Evolutionary conservation across 2,888 invertebrate genomes (phyloP).

Genomic region (Bugulina stolonifera): DNA sequence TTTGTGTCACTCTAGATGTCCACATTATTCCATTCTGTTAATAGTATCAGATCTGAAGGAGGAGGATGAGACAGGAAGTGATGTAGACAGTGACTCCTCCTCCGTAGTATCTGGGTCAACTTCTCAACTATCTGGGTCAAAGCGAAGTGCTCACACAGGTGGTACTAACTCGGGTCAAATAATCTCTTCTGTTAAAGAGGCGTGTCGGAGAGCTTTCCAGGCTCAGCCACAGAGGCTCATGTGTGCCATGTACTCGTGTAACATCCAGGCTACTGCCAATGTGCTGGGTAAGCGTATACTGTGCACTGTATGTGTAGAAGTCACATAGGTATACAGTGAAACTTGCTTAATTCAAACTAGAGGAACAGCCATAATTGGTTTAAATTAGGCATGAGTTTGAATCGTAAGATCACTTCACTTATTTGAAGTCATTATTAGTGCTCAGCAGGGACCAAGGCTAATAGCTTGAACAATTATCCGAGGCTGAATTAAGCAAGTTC

Average conservation of each 20-base stretch:
- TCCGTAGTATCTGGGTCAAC: slow-evolving; percentile 13
- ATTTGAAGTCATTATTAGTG: too few relatives aligned
- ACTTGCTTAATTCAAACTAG: too few relatives aligned
- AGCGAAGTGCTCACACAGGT: slow-evolving; percentile 28
- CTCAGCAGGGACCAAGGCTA: too few relatives aligned
- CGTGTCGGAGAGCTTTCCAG: slow-evolving; percentile 79
- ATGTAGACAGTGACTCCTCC: slow-evolving; percentile 3
- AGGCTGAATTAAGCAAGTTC: too few relatives aligned
- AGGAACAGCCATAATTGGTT: too few relatives aligned
- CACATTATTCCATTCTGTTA: too few relatives aligned
- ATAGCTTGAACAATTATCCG: too few relatives aligned
- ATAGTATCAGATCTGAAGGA: slow-evolving; percentile 13
- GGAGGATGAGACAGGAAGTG: slow-evolving; percentile 25
- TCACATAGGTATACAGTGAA: too few relatives aligned
- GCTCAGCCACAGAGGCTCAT: slow-evolving; percentile 82
- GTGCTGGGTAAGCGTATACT: slow-evolving; percentile 77
- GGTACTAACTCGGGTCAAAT: slow-evolving; percentile 68
- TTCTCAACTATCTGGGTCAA: slow-evolving; percentile 7
- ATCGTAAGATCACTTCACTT: too few relatives aligned
- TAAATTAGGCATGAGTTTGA: too few relatives aligned
- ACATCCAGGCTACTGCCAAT: slow-evolving; percentile 77
- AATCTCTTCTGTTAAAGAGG: slow-evolving; percentile 82
- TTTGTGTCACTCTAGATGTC: too few relatives aligned
- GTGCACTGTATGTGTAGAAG: too few relatives aligned
- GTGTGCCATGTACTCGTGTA: slow-evolving; percentile 86